Percentiles rank a stretch among this genome's conserved stretches.
These are phyloP conservation scores for Silvanus unidentatus DNA, from an alignment of 2,888 invertebrate species.

Conservation along the genomic window DNA sequence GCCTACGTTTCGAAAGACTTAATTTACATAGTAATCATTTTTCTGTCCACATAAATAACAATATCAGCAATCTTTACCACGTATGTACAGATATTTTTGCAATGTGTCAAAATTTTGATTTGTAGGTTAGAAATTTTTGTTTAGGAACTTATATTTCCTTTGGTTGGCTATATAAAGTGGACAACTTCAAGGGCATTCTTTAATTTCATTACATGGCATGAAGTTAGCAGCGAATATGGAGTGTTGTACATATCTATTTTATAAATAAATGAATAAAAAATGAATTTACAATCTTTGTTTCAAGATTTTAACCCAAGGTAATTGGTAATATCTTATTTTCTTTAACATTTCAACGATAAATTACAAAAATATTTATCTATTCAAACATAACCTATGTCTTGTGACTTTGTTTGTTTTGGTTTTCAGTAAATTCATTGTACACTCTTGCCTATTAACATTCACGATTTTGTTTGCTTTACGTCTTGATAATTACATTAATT, in stretches of 20 bases:
- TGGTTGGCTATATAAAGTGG: too few relatives aligned
- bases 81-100: conserved; percentile 9
- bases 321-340: conserved; percentile 6
- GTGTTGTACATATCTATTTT: too few relatives aligned
- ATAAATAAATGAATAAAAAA: conserved; percentile 41
- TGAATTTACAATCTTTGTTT: conserved; percentile 85
- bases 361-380: too few relatives aligned
- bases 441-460: conserved; percentile 87
- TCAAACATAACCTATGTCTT: conserved; percentile 12
- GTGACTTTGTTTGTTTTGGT: too few relatives aligned
- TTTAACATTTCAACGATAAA: too few relatives aligned
- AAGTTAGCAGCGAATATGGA: too few relatives aligned
- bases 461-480: conserved; percentile 84
- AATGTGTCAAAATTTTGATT: not conserved
- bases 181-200: too few relatives aligned
- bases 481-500: conserved; percentile 80
- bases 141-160: not conserved
- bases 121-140: not conserved
- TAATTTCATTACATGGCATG: too few relatives aligned
- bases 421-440: conserved; percentile 95
- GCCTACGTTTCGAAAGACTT: conserved; percentile 25
- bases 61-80: conserved; percentile 12
- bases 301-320: conserved; percentile 91
- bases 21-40: too few relatives aligned
- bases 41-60: too few relatives aligned